Base-by-base conservation (phyloP, 2,888 invertebrate genomes). In the Hyposoter dolosus region DNA sequence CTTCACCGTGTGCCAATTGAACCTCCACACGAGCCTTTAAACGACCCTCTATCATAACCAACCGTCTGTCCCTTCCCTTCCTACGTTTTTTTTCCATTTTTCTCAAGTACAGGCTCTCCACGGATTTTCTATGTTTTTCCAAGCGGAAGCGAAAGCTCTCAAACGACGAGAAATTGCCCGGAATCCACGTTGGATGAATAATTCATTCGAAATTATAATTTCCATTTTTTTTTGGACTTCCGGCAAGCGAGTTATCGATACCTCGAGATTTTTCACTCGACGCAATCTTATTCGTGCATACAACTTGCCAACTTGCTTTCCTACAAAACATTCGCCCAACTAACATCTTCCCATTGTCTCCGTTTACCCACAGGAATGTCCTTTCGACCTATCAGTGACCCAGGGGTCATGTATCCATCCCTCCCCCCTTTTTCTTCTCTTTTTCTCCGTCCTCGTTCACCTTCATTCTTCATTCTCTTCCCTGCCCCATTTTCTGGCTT, bases 311-410 rank as follows among this genome's bases (percentile, higher is more conserved):
- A 69, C 40, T 40, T 40, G 10, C 32, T 68, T 60, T 60, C 35
- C 19, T n/a, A 3, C n/a, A 19, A 17, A 1, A 43, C 1, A 45
- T 60, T 71, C 56, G 45, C 32, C 40, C n/a, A 9, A 56, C 60
- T 17, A 28, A 53, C 53, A 76, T 80, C 56, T 71, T 65, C 32
- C 45, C 17, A 76, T 40, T 63, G 19, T 50, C 23, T 28, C 10
- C 43, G 35, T 50, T 15, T 32, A 43, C 65, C 75, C 75, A 35
- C 53, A 45, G 53, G 65, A 53, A 45, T 82, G 85, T 35, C 78
- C 82, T 85, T 82, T 82, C 75, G 85, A 79, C 85, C 85, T 82
- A 82, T 85, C 12, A 56, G 9, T 71, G 69, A 79, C 78, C 82
- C 69, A 50, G 69, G 53, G 79, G 74, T 79, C 85, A 74, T 17